Percentiles rank a stretch among this genome's conserved stretches.
These are phyloP conservation scores for Taurulus bubalis DNA, from an alignment of 2,113 vertebrate genomes.

Conservation along the genomic window DNA sequence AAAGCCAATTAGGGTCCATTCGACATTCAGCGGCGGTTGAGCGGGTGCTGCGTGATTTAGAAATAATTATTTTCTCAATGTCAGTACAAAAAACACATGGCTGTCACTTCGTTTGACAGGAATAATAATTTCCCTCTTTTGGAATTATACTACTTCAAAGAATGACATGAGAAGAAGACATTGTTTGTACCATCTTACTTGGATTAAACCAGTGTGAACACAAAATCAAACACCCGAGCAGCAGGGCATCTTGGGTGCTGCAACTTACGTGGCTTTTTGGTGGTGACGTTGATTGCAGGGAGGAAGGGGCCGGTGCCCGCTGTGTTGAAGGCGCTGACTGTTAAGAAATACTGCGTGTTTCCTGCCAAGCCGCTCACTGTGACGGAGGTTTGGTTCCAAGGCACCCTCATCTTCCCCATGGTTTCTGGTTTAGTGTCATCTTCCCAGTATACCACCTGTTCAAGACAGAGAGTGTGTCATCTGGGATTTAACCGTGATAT, in stretches of 20 bases:
- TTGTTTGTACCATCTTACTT: not conserved
- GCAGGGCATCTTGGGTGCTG: not conserved
- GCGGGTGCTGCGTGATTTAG: constrained; percentile 86
- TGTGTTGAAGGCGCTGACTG: constrained; percentile 95
- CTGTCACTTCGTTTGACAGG: constrained; percentile 14
- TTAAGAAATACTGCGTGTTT: constrained; percentile 88
- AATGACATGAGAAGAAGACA: not conserved
- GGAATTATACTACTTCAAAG: constrained; percentile 7
- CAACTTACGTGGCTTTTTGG: constrained; percentile 92
- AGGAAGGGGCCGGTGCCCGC: constrained; percentile 93
- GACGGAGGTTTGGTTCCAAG: constrained; percentile 89
- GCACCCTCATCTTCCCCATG: constrained; percentile 88
- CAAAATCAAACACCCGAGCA: constrained; percentile 41
- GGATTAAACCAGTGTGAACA: constrained; percentile 11
- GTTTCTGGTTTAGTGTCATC: constrained; percentile 91
- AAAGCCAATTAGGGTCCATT: constrained; percentile 93
- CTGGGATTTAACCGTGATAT: not conserved
- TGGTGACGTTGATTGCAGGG: constrained; percentile 92
- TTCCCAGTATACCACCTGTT: constrained; percentile 93
- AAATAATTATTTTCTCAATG: constrained; percentile 31
- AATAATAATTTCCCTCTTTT: constrained; percentile 1
- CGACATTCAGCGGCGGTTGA: constrained; percentile 90
- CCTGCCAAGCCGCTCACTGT: constrained; percentile 88
- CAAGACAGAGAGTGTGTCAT: constrained; percentile 10
- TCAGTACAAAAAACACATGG: constrained; percentile 31